Evolutionary conservation across 2,888 invertebrate species (phyloP).

Genomic region (Ophraella communa): DNA sequence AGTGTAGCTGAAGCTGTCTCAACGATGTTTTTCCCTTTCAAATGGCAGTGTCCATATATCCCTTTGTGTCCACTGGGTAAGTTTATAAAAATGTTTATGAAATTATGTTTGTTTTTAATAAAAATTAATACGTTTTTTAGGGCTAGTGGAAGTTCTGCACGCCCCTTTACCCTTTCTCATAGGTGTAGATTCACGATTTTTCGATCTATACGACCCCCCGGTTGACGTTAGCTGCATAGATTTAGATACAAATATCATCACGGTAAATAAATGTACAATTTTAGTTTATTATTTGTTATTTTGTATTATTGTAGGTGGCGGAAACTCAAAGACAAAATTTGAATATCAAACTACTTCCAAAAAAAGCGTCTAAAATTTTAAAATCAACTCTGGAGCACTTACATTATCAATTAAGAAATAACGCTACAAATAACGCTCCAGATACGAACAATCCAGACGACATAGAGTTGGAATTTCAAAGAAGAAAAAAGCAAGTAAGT

Average conservation of each 20-base stretch:
- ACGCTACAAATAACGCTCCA: conserved; percentile 32
- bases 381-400: conserved; percentile 79
- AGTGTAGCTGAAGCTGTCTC: conserved; percentile 97
- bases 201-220: conserved; percentile 96
- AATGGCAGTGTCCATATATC: conserved; percentile 99
- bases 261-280: conserved; percentile 71
- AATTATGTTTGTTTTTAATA: no score
- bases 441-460: conserved; percentile 45
- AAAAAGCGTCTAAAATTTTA: conserved; percentile 83
- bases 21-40: conserved; percentile 95
- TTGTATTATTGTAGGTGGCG: conserved; percentile 70
- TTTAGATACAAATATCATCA: conserved; percentile 96
- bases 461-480: conserved; percentile 83
- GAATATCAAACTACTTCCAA: conserved; percentile 81
- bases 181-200: conserved; percentile 96
- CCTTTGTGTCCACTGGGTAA: conserved; percentile 94
- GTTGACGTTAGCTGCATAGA: conserved; percentile 97
- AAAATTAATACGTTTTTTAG: no score
- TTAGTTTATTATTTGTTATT: neutral
- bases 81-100: no score
- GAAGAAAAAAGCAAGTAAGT: conserved; percentile 77
- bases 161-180: conserved; percentile 97
- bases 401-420: conserved; percentile 68
- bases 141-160: conserved; percentile 93
- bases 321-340: conserved; percentile 83